phyloP scores from a whole-genome alignment of 2,888 invertebrate genomes.

The Petrolisthes cinctipes region DNA sequence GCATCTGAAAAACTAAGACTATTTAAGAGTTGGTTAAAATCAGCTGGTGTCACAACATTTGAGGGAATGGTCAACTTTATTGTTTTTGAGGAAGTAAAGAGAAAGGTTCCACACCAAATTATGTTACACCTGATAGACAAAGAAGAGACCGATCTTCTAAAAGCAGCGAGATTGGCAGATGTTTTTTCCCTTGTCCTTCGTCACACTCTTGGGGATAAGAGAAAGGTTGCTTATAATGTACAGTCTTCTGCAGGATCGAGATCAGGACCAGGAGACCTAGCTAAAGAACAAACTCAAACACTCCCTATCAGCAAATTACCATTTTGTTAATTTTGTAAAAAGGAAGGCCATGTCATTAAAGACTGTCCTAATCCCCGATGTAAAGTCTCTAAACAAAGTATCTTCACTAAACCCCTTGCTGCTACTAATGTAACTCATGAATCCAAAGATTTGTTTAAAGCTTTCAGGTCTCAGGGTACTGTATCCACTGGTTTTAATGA shows the following conservation, averaged over 20 bases:
- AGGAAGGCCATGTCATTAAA: background rate
- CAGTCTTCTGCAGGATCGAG: background rate
- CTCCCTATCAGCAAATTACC: background rate
- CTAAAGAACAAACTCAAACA: background rate
- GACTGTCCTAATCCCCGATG: slow-evolving; percentile 11
- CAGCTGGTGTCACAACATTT: slow-evolving; percentile 1
- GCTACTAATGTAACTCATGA: background rate
- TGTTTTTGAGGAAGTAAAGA: slow-evolving; percentile 8
- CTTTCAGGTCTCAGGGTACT: slow-evolving; percentile 19
- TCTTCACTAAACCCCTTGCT: background rate
- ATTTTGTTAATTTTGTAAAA: background rate
- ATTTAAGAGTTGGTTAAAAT: slow-evolving; percentile 13
- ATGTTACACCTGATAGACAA: slow-evolving; percentile 8
- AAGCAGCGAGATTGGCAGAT: slow-evolving; percentile 15
- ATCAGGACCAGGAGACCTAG: background rate
- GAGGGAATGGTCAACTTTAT: background rate
- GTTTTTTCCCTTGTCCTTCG: slow-evolving; percentile 4
- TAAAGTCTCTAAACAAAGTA: background rate
- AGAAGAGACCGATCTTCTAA: background rate
- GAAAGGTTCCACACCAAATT: slow-evolving; percentile 10
- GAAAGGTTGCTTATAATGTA: background rate
- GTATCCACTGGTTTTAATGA: slow-evolving; percentile 3
- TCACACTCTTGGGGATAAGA: background rate
- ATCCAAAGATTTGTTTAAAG: background rate
- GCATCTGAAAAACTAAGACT: slow-evolving; percentile 12